Evolutionary conservation across 2,113 vertebrate species (phyloP).

Genomic region (Mesitornis unicolor): DNA sequence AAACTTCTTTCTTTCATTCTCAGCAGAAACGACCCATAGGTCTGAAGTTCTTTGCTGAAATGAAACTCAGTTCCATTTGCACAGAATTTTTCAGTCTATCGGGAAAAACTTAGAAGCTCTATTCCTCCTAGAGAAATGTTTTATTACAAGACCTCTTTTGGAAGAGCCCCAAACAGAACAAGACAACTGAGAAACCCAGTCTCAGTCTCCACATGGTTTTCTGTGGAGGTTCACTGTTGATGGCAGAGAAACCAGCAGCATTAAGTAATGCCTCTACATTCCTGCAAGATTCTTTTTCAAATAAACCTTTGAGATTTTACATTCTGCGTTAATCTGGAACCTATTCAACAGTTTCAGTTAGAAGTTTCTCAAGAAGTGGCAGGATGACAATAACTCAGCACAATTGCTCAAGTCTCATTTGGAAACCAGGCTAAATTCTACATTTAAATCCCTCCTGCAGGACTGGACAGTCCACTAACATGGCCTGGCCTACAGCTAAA

Average conservation of each 20-base stretch:
- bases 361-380: not conserved
- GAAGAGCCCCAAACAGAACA: not conserved
- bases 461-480: not conserved
- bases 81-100: not conserved
- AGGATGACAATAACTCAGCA: not conserved
- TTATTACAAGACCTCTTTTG: not conserved
- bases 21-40: not conserved
- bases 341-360: not conserved
- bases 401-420: not conserved
- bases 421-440: constrained; percentile 28
- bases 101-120: not conserved
- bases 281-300: not conserved
- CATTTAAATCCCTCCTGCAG: constrained; percentile 4
- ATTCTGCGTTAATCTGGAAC: not conserved
- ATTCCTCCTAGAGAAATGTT: not conserved
- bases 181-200: not conserved
- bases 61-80: not conserved
- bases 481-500: not conserved
- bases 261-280: not conserved
- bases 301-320: not conserved
- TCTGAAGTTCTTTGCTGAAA: not conserved
- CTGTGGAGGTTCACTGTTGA: not conserved
- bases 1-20: not conserved
- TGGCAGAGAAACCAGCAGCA: not conserved
- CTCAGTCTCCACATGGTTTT: not conserved